phyloP scores from a whole-genome alignment of 2,888 invertebrate genomes.

The Synergus gifuensis region DNA sequence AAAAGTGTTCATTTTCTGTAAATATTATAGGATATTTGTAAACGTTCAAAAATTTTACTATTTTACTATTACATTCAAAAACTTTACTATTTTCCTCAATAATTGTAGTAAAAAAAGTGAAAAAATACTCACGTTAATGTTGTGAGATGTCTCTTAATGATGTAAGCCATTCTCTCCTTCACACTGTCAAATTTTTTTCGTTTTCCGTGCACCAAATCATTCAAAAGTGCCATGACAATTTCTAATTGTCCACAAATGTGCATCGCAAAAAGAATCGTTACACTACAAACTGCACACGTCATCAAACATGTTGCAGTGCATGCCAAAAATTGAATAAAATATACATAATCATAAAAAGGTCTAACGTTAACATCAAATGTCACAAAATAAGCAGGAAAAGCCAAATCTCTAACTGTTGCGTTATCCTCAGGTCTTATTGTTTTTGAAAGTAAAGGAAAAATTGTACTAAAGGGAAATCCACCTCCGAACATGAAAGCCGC shows the following conservation, averaged over 20 bases:
- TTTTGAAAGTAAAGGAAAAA: constrained; percentile 34
- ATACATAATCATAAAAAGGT: constrained; percentile 43
- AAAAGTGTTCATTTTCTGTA: too few relatives aligned
- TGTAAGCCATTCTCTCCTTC: constrained; percentile 24
- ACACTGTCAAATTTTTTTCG: background rate
- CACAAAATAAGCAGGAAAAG: constrained; percentile 36
- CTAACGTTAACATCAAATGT: constrained; percentile 14
- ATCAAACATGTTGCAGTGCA: constrained; percentile 10
- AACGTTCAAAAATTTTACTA: too few relatives aligned
- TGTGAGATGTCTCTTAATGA: background rate
- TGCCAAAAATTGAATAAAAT: constrained; percentile 34
- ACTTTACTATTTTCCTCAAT: background rate
- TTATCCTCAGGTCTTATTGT: constrained; percentile 7
- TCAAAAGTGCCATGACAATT: constrained; percentile 40
- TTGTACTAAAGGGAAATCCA: background rate
- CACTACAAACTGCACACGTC: constrained; percentile 30
- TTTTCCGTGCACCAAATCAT: constrained; percentile 14
- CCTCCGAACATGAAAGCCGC: constrained; percentile 28
- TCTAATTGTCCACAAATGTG: constrained; percentile 44
- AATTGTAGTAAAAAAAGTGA: background rate
- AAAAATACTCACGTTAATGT: background rate
- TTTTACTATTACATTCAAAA: too few relatives aligned
- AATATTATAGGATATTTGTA: too few relatives aligned
- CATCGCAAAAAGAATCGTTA: constrained; percentile 42
- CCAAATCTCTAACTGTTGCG: constrained; percentile 18